Evolutionary conservation across 37 sponge, comb jelly and placozoan genomes (phyloP), one percentile per base, ranked within the genome.

Genomic region (Beroe forskalii): DNA sequence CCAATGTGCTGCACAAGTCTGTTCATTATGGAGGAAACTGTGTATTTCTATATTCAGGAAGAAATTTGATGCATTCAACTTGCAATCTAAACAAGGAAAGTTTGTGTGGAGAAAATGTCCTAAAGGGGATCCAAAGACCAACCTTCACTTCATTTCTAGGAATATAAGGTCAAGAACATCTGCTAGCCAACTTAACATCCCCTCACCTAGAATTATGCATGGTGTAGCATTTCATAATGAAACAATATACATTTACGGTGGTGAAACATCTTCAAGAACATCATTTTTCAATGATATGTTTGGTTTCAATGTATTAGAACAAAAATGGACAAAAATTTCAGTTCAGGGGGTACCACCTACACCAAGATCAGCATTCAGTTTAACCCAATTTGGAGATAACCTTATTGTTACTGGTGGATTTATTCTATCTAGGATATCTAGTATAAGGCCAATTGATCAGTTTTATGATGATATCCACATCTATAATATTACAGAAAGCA

Each of bases 361-460:
- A 0, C 86, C 86, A 22, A 3, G 86, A 24, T 80, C 86, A 6
- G 3, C 20, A 80, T 35, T 80, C 42, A 44, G 55, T 24, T 8
- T 80, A 1, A 80, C 86, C 19, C 44, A 38, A 80, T 20, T 44
- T 1, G 19, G 22, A 37, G 55, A 80, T 38, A 80, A 19, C 28
- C 55, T 80, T 9, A 25, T 80, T 43, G 86, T 80, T 23, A 43
- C 86, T 23, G 86, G 86, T 4, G 86, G 86, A n/a, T 80, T 32
- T 41, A 38, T 44, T 6, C n/a, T 38, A 6, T n/a, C 86, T n/a
- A 17, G 86, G 17, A 28, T 69, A 9, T 14, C 40, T 19, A 44
- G 48, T 44, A 80, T 80, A 14, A 41, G 86, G 28, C 86, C 44
- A 3, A 48, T 38, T 9, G 86, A 41, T 12, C 20, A 33, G 28